Evolutionary conservation across 2,113 vertebrate species (phyloP).

Genomic region (Coturnix japonica): DNA sequence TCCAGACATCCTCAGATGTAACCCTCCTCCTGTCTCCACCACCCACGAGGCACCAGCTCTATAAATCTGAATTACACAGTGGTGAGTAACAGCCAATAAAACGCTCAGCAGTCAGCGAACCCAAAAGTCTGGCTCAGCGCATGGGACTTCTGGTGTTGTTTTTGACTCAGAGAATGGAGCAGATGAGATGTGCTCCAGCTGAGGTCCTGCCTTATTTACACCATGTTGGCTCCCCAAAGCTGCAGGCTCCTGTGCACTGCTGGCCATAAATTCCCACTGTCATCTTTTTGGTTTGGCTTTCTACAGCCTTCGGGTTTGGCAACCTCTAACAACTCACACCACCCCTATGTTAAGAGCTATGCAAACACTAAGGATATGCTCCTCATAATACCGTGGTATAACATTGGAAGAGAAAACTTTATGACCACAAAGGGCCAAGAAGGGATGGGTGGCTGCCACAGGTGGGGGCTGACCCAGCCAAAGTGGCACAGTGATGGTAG

Average conservation of each 20-base stretch:
- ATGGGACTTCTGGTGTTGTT: background rate
- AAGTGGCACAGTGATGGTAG: no score
- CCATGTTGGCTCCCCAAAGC: slow-evolving; percentile 31
- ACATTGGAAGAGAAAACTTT: background rate
- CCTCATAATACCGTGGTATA: background rate
- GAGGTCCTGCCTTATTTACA: slow-evolving; percentile 64
- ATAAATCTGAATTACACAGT: background rate
- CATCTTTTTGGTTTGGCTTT: slow-evolving; percentile 26
- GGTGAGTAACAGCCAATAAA: background rate
- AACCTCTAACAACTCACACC: background rate
- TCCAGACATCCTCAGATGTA: background rate
- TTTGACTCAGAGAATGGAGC: background rate
- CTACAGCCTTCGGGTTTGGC: background rate
- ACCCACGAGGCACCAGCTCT: background rate
- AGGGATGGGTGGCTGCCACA: no score
- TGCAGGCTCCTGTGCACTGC: slow-evolving; percentile 13
- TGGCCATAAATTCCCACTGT: slow-evolving; percentile 60
- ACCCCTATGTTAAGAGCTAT: fast-evolving
- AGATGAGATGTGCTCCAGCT: slow-evolving; percentile 6
- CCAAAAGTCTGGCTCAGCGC: background rate
- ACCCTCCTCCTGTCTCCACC: background rate
- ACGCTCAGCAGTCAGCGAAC: background rate
- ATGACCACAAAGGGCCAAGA: background rate
- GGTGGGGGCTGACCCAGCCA: background rate
- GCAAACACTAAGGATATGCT: no score